These are phyloP conservation scores for Ceratothoa steindachneri DNA, from an alignment of 2,888 invertebrate genomes.

Conservation along the genomic window DNA sequence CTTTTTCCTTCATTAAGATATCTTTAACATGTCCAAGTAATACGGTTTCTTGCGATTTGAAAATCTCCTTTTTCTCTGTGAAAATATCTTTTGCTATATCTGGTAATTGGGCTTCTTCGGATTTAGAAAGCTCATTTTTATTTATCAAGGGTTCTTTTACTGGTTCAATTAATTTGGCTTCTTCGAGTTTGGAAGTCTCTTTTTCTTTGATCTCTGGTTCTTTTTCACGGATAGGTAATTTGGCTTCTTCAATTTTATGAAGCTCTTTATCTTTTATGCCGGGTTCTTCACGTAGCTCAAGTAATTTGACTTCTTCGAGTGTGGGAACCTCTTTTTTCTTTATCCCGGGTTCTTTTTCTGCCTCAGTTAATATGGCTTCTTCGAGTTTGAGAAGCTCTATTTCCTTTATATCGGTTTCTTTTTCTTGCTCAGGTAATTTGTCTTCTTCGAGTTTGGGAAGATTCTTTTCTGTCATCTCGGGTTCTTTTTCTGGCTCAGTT, in stretches of 20 bases:
- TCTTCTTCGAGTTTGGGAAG: neutral
- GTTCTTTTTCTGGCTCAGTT: neutral
- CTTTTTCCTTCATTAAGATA: too few relatives aligned
- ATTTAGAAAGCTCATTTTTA: slow-evolving; percentile 14
- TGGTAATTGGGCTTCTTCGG: neutral
- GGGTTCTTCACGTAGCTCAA: neutral
- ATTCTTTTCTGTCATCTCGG: neutral
- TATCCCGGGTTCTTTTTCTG: slow-evolving; percentile 24
- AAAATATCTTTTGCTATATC: slow-evolving; percentile 15
- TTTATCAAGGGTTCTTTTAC: slow-evolving; percentile 15
- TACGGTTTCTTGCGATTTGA: neutral
- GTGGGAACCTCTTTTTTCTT: slow-evolving; percentile 13
- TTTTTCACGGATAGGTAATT: neutral
- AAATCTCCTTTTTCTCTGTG: neutral
- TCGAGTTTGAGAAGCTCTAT: neutral
- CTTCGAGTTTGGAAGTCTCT: neutral
- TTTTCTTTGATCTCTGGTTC: neutral
- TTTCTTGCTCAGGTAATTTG: slow-evolving; percentile 2
- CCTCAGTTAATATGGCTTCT: slow-evolving; percentile 24
- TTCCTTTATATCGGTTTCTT: slow-evolving; percentile 23
- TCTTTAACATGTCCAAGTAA: too few relatives aligned
- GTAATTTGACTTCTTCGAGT: neutral
- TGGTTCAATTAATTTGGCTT: neutral
- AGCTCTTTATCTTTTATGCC: neutral
- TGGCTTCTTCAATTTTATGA: neutral